Evolutionary conservation across 2,113 vertebrate genomes (phyloP), one percentile per base, ranked within the genome.

Genomic region (Oncorhynchus kisutch): DNA sequence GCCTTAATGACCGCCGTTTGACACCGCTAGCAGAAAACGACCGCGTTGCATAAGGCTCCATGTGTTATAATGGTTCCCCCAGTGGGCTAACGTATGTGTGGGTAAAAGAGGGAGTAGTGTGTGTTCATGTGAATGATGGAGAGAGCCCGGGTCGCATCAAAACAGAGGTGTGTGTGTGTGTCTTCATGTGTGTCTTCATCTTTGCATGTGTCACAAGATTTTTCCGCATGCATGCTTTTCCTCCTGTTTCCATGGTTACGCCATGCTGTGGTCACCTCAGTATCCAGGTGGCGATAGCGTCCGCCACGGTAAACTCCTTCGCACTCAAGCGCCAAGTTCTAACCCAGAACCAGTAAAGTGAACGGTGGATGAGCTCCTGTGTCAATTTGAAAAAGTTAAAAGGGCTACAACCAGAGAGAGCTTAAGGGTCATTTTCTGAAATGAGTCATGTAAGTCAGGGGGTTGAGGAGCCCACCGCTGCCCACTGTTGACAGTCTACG

Each of bases 361-460:
- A 18, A 54, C 1, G 51, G 13, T 54, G 51, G 14, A 18, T 54
- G 51, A 54, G 39, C 39, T 45, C 39, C 39, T 45, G 39, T 45
- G 39, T 45, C 39, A 9, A 45, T 45, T 45, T 45, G 39, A 45
- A 45, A 39, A 39, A 39, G 49, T 51, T 51, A 51, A 2, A 14
- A 54, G 3, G 51, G 51, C 16, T 54, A 5, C 12, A 18, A 54
- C 51, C 14, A 54, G 51, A 54, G 13, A 18, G 51, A 1, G 14
- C 51, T 54, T 18, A 54, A 18, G 51, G 51, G 51, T 54, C 14
- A 54, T 54, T 54, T 16, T 54, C 51, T 54, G 51, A 85, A 67
- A 84, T 92, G 91, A 87, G 82, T 78, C 39, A 48, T 84, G 87
- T 90, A 91, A 92, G 90, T 86, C 18, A 34, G 60, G 14, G 14